phyloP scores from a whole-genome alignment of 2,797 vertebrate species.

The Sebastolobus alascanus region DNA sequence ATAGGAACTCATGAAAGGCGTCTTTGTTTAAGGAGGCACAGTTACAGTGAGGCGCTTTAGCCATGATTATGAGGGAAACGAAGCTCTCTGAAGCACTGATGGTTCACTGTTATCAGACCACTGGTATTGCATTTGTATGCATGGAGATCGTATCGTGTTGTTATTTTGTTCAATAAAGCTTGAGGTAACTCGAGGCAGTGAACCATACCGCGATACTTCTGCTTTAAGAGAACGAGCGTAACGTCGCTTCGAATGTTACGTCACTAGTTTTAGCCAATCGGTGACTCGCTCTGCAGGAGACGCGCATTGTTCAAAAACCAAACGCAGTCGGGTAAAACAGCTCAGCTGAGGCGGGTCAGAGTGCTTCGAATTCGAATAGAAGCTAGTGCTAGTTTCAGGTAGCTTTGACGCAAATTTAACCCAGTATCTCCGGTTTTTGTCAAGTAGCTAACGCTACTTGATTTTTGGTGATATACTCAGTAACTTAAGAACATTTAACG shows the following conservation, averaged over 20 bases:
- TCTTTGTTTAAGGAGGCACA: conserved; percentile 30
- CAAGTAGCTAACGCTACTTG: no score
- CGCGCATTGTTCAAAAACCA: conserved; percentile 76
- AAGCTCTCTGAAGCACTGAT: neutral
- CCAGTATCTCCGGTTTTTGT: accelerated
- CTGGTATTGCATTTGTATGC: no score
- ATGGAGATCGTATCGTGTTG: no score
- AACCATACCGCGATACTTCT: neutral
- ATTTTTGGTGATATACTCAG: neutral
- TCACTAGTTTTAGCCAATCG: conserved; percentile 54
- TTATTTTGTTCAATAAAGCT: no score
- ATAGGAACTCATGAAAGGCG: conserved; percentile 24
- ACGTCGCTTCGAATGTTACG: neutral
- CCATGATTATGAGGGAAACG: neutral
- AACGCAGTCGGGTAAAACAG: conserved; percentile 8
- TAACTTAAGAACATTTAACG: neutral
- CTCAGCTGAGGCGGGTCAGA: neutral
- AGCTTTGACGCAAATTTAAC: neutral
- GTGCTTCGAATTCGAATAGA: neutral
- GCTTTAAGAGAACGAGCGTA: neutral
- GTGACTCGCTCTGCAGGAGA: neutral
- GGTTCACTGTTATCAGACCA: neutral
- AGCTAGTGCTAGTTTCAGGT: neutral
- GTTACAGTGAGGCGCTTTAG: neutral
- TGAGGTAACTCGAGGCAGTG: neutral